Evolutionary conservation across 2,888 invertebrate species (phyloP).

Genomic region (Plagiodera versicolora): DNA sequence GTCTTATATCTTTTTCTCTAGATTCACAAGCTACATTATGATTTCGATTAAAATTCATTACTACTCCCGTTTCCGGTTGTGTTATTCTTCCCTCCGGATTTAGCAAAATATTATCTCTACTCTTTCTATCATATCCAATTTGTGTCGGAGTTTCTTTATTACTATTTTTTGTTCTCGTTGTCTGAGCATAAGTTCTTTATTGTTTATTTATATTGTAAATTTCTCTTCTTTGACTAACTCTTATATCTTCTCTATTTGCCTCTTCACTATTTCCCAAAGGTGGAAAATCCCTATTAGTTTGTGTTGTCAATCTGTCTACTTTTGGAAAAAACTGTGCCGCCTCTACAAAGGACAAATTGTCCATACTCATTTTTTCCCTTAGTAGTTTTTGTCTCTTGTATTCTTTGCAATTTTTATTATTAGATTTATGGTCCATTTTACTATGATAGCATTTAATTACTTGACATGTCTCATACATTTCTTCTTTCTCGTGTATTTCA

Average conservation of each 20-base stretch:
- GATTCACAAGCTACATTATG: no score
- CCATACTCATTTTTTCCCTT: background rate
- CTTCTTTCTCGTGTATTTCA: background rate
- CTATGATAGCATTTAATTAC: background rate
- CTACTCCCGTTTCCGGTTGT: background rate
- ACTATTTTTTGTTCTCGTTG: no score
- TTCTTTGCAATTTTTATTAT: background rate
- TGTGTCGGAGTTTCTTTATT: background rate
- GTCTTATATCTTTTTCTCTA: no score
- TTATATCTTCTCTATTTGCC: background rate
- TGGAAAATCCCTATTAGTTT: background rate
- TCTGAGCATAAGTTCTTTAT: constrained; percentile 1
- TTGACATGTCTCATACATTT: background rate
- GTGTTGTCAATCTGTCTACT: background rate
- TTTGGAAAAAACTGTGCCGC: background rate
- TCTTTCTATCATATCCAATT: background rate
- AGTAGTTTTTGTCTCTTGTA: constrained; percentile 6
- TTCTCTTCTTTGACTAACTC: background rate
- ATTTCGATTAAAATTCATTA: no score
- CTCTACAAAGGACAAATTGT: background rate
- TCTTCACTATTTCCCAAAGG: background rate
- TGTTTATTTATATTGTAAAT: background rate
- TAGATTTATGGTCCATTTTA: background rate
- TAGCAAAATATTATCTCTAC: background rate
- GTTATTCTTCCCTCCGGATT: background rate